A percentile compares a stretch with the other conserved stretches of the same genome.
Conservation (phyloP, 2,888 invertebrate genomes). For the Adelognathus sp. region DNA sequence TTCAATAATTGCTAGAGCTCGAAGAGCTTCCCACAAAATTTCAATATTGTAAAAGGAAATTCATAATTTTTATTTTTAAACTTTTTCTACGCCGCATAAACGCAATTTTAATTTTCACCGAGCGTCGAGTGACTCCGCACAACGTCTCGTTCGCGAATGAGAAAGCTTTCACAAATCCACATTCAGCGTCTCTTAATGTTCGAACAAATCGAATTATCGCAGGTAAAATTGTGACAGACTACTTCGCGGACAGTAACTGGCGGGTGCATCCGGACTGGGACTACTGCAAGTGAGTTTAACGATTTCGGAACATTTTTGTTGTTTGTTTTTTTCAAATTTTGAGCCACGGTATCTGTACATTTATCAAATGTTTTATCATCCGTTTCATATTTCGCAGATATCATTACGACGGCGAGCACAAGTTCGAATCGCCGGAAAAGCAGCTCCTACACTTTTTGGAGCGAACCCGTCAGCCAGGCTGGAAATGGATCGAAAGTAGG, state of each 20-base stretch:
- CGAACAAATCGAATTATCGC: constrained; percentile 65
- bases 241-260: constrained; percentile 90
- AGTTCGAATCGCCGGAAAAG: constrained; percentile 88
- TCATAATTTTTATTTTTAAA: background rate
- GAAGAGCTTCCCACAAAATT: background rate
- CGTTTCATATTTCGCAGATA: constrained; percentile 82
- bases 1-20: constrained; percentile 15
- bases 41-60: background rate
- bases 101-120: background rate
- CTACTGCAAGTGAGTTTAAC: constrained; percentile 78
- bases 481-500: constrained; percentile 87
- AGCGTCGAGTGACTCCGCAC: constrained; percentile 45
- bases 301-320: background rate
- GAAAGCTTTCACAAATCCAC: constrained; percentile 53
- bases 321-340: too few species aligned
- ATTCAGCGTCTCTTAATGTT: constrained; percentile 59
- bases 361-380: constrained; percentile 6
- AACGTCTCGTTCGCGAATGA: constrained; percentile 51
- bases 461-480: constrained; percentile 90
- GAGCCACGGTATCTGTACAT: too few species aligned
- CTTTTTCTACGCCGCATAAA: background rate
- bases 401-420: constrained; percentile 88
- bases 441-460: constrained; percentile 90
- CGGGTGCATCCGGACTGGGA: constrained; percentile 94
- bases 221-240: constrained; percentile 85